A percentile compares a stretch with the other conserved stretches of the same genome.
phyloP scores from a whole-genome alignment of 1,140 invertebrate species.

The Telenomus remus region DNA sequence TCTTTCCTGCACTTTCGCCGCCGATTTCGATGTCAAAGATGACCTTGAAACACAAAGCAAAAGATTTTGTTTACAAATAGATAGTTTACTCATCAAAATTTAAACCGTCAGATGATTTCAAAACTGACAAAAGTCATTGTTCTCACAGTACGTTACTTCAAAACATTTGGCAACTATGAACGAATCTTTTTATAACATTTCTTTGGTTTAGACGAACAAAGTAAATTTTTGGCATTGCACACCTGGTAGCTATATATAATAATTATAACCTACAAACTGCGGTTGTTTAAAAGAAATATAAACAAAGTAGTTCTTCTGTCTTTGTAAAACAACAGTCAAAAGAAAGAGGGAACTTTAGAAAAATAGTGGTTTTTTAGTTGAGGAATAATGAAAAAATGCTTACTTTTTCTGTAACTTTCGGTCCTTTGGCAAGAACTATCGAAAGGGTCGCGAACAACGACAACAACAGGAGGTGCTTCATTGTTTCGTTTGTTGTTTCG shows the following conservation, averaged over 20 bases:
- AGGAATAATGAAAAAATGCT: background rate
- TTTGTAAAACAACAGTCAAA: too few species aligned
- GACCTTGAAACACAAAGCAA: constrained; percentile 78
- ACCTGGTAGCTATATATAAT: constrained; percentile 28
- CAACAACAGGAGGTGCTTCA: constrained; percentile 26
- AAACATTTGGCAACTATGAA: too few species aligned
- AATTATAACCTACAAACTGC: background rate
- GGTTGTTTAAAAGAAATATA: too few species aligned
- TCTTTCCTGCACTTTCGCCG: constrained; percentile 82
- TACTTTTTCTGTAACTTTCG: constrained; percentile 42
- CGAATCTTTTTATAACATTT: background rate
- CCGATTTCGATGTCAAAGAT: constrained; percentile 95
- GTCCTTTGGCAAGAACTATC: constrained; percentile 24
- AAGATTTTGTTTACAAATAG: background rate
- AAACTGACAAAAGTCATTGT: too few species aligned
- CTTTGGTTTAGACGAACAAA: constrained; percentile 17
- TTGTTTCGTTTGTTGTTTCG: background rate
- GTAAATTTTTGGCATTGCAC: constrained; percentile 8
- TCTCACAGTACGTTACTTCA: too few species aligned
- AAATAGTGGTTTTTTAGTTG: too few species aligned
- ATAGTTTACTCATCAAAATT: too few species aligned
- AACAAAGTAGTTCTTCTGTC: too few species aligned
- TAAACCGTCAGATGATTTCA: too few species aligned
- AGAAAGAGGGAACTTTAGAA: too few species aligned
- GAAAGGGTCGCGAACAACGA: constrained; percentile 15